These are phyloP conservation scores for Malurus elegans DNA, from an alignment of 2,113 vertebrate genomes.

Conservation along the genomic window DNA sequence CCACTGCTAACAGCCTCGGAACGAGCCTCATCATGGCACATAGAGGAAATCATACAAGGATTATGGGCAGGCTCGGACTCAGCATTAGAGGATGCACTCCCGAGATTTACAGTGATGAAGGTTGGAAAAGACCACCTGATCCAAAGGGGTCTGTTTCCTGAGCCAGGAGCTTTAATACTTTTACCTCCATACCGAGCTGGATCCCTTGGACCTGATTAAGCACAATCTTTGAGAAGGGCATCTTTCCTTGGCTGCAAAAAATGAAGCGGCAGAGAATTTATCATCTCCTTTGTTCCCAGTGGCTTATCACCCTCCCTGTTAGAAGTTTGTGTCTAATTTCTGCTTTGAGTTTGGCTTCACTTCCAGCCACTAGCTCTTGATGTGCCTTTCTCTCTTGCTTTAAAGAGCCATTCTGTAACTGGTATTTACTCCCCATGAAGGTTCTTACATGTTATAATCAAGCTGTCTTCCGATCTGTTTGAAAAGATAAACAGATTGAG, in stretches of 20 bases:
- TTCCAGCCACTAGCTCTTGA: conserved; percentile 4
- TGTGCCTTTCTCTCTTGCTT: conserved; percentile 39
- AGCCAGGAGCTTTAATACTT: neutral
- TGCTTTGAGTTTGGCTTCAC: conserved; percentile 3
- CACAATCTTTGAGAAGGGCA: neutral
- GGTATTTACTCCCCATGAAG: conserved; percentile 45
- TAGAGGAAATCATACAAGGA: neutral
- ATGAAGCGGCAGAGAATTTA: neutral
- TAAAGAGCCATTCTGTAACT: conserved; percentile 44
- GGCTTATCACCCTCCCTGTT: neutral
- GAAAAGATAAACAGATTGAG: conserved; percentile 56
- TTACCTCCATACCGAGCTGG: neutral
- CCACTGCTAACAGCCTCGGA: neutral
- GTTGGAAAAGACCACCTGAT: neutral
- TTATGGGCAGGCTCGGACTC: neutral
- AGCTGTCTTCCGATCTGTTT: conserved; percentile 48
- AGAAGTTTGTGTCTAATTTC: neutral
- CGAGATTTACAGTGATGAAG: neutral
- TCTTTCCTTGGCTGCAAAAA: neutral
- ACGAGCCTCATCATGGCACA: neutral
- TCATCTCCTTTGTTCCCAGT: neutral
- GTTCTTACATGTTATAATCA: conserved; percentile 42
- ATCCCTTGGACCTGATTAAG: neutral
- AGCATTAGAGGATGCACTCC: neutral
- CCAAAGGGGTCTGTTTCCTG: neutral